Percentiles rank a stretch among this genome's conserved stretches.
Evolutionary conservation across 2,888 invertebrate genomes (phyloP).

Genomic region (Cremastinae sp.): DNA sequence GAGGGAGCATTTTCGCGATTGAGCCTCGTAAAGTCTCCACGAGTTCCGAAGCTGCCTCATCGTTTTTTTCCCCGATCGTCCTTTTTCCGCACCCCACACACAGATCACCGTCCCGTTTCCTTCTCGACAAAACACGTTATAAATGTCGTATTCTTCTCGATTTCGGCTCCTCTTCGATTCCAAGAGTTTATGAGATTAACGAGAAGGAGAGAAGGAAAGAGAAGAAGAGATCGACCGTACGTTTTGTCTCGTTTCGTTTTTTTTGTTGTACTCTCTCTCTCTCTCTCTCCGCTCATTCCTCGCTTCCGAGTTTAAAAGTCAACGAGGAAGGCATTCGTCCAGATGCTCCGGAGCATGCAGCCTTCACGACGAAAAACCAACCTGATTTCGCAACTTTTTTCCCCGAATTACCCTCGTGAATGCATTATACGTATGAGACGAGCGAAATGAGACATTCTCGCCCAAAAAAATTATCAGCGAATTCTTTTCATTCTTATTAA

Average conservation of each 20-base stretch:
- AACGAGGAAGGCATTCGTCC: conserved; percentile 64
- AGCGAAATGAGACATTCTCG: too few relatives aligned
- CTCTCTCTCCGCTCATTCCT: not conserved
- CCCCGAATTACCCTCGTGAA: conserved; percentile 53
- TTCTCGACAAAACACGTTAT: conserved; percentile 59
- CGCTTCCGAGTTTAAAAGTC: conserved; percentile 67
- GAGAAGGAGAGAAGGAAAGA: conserved; percentile 56
- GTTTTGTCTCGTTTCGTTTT: conserved; percentile 51
- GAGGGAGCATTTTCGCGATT: conserved; percentile 25
- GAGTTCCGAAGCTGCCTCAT: conserved; percentile 13
- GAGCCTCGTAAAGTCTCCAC: conserved; percentile 56
- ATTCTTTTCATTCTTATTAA: too few relatives aligned
- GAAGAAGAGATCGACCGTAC: conserved; percentile 43
- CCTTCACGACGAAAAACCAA: conserved; percentile 65
- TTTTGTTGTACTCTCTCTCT: conserved; percentile 2
- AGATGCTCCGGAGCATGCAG: conserved; percentile 26
- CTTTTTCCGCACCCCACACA: conserved; percentile 1
- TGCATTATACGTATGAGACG: not conserved
- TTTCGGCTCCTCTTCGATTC: conserved; percentile 54
- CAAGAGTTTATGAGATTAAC: conserved; percentile 61
- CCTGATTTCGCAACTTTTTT: conserved; percentile 67
- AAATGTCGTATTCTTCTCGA: conserved; percentile 60
- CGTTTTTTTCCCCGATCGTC: conserved; percentile 5
- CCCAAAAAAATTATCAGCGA: too few relatives aligned
- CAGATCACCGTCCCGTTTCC: conserved; percentile 15